These are phyloP conservation scores for Schizaphis graminum DNA, from an alignment of 2,888 invertebrate genomes.

Conservation along the genomic window DNA sequence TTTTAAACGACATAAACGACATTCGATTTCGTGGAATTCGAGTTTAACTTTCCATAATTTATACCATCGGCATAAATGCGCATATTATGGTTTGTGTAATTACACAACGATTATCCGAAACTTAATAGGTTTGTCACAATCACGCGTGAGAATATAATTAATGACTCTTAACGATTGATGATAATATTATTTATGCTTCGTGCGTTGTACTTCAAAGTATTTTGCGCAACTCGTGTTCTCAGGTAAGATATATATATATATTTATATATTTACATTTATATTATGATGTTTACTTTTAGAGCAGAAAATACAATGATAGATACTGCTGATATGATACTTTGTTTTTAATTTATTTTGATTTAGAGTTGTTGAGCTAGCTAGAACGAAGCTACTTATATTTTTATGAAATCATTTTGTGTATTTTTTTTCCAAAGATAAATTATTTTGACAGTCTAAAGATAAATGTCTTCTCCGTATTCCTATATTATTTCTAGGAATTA, in stretches of 20 bases:
- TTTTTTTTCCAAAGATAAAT: background rate
- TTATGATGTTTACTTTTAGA: background rate
- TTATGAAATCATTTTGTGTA: background rate
- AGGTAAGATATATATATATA: background rate
- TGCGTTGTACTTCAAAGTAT: background rate
- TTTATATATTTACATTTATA: background rate
- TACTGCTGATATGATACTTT: background rate
- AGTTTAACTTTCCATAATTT: background rate
- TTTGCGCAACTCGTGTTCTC: background rate
- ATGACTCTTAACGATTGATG: background rate
- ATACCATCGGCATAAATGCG: background rate
- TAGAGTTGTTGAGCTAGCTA: background rate
- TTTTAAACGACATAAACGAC: background rate
- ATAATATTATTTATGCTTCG: background rate
- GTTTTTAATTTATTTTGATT: background rate
- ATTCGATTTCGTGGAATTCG: background rate
- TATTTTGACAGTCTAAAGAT: background rate
- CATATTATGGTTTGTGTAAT: slow-evolving; percentile 2
- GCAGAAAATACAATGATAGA: background rate
- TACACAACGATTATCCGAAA: background rate
- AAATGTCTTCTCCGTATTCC: background rate
- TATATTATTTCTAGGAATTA: background rate
- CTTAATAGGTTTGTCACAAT: background rate
- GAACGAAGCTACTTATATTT: background rate
- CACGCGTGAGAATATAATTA: slow-evolving; percentile 5